Evolutionary conservation across 2,113 vertebrate genomes (phyloP).

Genomic region (Phaetusa simplex): DNA sequence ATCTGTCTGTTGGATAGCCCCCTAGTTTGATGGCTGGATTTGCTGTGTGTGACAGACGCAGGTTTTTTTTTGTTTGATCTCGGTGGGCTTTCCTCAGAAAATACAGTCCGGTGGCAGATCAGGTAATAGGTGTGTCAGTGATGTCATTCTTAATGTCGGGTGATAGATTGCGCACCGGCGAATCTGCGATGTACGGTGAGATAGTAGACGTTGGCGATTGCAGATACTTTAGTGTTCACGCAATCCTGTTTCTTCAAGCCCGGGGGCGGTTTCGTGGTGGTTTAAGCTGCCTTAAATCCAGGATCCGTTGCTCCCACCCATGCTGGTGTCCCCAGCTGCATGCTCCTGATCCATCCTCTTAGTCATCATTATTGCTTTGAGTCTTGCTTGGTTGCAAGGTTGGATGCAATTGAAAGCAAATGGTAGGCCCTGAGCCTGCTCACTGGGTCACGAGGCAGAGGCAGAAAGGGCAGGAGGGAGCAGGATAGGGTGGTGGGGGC

Average conservation of each 20-base stretch:
- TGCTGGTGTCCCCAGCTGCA: neutral
- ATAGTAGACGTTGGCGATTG: neutral
- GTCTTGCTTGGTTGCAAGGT: neutral
- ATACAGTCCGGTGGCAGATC: rapidly evolving
- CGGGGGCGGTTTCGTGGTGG: rapidly evolving
- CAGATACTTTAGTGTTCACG: neutral
- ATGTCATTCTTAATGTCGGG: neutral
- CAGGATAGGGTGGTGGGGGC: rapidly evolving
- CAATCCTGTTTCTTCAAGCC: neutral
- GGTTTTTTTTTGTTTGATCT: neutral
- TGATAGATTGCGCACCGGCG: neutral
- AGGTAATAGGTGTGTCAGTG: neutral
- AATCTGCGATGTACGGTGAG: neutral
- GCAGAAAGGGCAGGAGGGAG: neutral
- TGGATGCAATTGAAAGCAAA: neutral
- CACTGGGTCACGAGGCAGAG: rapidly evolving
- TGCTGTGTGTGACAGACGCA: too few relatives aligned
- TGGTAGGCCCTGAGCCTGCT: rapidly evolving
- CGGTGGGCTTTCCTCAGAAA: neutral
- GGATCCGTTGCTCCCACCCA: neutral
- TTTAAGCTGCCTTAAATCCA: neutral
- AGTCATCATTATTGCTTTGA: neutral
- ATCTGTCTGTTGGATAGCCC: neutral
- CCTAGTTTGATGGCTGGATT: neutral
- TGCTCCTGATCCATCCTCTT: neutral